phyloP scores from a whole-genome alignment of 2,113 vertebrate species.

The Terrapene triunguis region DNA sequence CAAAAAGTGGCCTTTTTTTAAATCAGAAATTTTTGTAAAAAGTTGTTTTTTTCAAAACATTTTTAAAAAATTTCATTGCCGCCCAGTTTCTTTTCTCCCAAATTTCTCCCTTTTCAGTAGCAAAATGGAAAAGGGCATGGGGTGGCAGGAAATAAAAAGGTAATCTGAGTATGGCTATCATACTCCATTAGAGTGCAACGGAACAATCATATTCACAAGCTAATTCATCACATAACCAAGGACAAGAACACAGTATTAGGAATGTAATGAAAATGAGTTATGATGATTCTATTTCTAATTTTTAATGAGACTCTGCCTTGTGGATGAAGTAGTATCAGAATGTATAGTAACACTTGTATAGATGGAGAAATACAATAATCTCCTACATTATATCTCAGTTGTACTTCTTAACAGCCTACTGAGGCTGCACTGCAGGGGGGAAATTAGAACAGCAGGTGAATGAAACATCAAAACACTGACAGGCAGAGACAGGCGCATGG shows the following conservation, averaged over 20 bases:
- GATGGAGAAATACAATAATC: conserved; percentile 27
- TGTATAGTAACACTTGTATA: not conserved
- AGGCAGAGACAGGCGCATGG: not conserved
- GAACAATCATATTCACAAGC: conserved; percentile 40
- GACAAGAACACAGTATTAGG: not conserved
- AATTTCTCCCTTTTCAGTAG: not conserved
- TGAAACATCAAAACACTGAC: not conserved
- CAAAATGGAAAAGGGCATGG: not conserved
- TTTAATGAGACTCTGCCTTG: conserved; percentile 44
- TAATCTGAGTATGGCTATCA: conserved; percentile 47
- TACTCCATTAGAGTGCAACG: conserved; percentile 38
- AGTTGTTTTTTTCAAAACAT: not conserved
- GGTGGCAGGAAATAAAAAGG: conserved; percentile 26
- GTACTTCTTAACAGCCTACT: not conserved
- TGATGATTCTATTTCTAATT: conserved; percentile 39
- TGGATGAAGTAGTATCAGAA: conserved; percentile 51
- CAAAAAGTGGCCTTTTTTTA: conserved; percentile 17
- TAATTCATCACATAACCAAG: not conserved
- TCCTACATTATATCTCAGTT: not conserved
- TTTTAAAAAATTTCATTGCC: not conserved
- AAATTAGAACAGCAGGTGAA: conserved; percentile 63
- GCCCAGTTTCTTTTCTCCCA: not conserved
- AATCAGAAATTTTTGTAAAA: conserved; percentile 23
- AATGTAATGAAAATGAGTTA: conserved; percentile 48
- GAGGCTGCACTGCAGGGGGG: not conserved